Base-by-base conservation (phyloP, 2,797 vertebrate genomes). In the Xenops minutus region DNA sequence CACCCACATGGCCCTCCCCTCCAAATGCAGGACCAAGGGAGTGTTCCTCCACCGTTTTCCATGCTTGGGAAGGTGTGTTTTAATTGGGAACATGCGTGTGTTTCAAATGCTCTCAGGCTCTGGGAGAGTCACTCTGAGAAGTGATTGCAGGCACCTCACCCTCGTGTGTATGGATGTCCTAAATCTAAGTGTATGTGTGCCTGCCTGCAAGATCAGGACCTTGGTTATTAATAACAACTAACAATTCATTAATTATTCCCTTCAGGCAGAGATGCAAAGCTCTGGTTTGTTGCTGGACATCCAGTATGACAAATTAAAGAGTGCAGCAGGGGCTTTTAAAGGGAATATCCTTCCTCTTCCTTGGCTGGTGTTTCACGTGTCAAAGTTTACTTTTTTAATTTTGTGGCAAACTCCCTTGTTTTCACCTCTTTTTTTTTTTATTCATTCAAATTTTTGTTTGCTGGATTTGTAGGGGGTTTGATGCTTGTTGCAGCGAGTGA, bases 211-310 rank as follows among this genome's bases (percentile, higher is more conserved):
- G 92, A 77, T 86, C 76, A 68, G 61, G 90, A 85, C 92, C 92
- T 95, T 5, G 1, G 91, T 89, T 95, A 90, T 89, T 96, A 94
- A 72, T 71, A 96, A 88, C 72, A 92, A 89, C 93, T 94, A 97
- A 92, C 79, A 84, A 92, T 89, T 96, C 95, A 91, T 94, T 96
- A 96, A 96, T 96, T 89, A 93, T 90, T 96, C 91, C 93, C 76
- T 23, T 74, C 68, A 93, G 94, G 66, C 86, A 73, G 71, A 64
- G 78, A 56, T 64, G n/a, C 73, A 96, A 93, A 95, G 84, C 86
- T 85, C 85, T 89, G 74, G 30, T 84, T 96, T 86, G 32, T 58
- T 6, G 2, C 89, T 88, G 94, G 94, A 88, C 84, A 23, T 39
- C 7, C 30, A 86, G 64, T 21, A 67, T 0, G 0, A 41, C 69